These are phyloP conservation scores for Xenopus borealis DNA, from an alignment of 2,113 vertebrate species.

Conservation along the genomic window DNA sequence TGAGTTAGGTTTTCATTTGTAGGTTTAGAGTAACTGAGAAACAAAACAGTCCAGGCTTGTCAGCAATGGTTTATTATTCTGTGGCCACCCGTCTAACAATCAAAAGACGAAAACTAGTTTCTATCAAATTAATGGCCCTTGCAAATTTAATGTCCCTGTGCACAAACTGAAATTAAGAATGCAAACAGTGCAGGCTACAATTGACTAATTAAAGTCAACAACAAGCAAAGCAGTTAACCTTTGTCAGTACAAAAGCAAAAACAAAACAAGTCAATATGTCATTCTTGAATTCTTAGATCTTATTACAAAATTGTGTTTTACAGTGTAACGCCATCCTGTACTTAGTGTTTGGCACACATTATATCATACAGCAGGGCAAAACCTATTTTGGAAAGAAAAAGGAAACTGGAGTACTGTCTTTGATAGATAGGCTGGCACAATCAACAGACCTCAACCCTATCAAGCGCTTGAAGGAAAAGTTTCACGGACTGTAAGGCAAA, in stretches of 20 bases:
- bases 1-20: too few relatives aligned
- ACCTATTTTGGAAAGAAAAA: too few relatives aligned
- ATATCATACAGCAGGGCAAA: too few relatives aligned
- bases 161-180: slow-evolving; percentile 43
- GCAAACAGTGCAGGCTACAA: slow-evolving; percentile 36
- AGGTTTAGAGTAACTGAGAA: too few relatives aligned
- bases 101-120: slow-evolving; percentile 16
- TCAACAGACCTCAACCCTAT: too few relatives aligned
- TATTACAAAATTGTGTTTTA: background rate
- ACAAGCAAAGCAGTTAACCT: slow-evolving; percentile 22
- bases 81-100: slow-evolving; percentile 10
- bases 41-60: background rate
- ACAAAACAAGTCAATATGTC: slow-evolving; percentile 15
- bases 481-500: too few relatives aligned
- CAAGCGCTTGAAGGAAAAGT: too few relatives aligned
- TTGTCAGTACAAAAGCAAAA: slow-evolving; percentile 5
- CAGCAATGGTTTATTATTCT: slow-evolving; percentile 11
- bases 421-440: too few relatives aligned
- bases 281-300: slow-evolving; percentile 5
- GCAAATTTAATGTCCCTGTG: slow-evolving; percentile 39
- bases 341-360: too few relatives aligned
- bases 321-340: background rate
- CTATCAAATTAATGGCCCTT: slow-evolving; percentile 40
- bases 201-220: slow-evolving; percentile 40
- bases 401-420: too few relatives aligned